phyloP scores from a whole-genome alignment of 2,888 invertebrate genomes.

The Unio delphinus region DNA sequence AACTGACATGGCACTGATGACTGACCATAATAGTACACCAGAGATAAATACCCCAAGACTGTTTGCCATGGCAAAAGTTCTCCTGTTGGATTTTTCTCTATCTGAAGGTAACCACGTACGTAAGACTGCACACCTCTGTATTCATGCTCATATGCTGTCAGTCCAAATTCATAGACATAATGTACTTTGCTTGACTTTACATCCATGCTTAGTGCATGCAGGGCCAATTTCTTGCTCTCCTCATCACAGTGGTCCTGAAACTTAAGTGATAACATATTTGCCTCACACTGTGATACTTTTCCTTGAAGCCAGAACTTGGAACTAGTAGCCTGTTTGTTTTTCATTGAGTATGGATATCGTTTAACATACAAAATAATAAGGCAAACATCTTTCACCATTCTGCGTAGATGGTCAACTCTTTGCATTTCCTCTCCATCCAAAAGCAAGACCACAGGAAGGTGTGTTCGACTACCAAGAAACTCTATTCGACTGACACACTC shows the following conservation, averaged over 20 bases:
- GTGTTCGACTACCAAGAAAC: slow-evolving; percentile 17
- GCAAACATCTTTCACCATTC: neutral
- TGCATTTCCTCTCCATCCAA: slow-evolving; percentile 29
- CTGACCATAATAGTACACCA: slow-evolving; percentile 34
- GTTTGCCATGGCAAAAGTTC: slow-evolving; percentile 17
- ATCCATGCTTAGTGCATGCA: slow-evolving; percentile 3
- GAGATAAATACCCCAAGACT: slow-evolving; percentile 19
- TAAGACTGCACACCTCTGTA: slow-evolving; percentile 30
- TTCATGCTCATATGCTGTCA: slow-evolving; percentile 29
- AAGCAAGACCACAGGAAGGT: slow-evolving; percentile 17
- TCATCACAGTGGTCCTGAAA: slow-evolving; percentile 15
- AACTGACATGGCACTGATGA: slow-evolving; percentile 28
- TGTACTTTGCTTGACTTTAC: neutral
- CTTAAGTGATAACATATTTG: slow-evolving; percentile 19
- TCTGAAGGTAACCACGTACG: slow-evolving; percentile 24
- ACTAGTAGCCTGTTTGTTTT: neutral
- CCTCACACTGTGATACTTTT: slow-evolving; percentile 18
- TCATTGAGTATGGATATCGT: slow-evolving; percentile 15
- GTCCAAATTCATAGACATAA: slow-evolving; percentile 34
- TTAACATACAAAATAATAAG: slow-evolving; percentile 25
- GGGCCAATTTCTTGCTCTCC: slow-evolving; percentile 1
- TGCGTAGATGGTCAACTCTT: slow-evolving; percentile 11
- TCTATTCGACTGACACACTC: slow-evolving; percentile 13
- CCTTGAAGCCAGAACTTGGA: slow-evolving; percentile 16
- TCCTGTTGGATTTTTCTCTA: neutral